Evolutionary conservation across 2,113 vertebrate species (phyloP).

Genomic region (Ranitomeya variabilis): DNA sequence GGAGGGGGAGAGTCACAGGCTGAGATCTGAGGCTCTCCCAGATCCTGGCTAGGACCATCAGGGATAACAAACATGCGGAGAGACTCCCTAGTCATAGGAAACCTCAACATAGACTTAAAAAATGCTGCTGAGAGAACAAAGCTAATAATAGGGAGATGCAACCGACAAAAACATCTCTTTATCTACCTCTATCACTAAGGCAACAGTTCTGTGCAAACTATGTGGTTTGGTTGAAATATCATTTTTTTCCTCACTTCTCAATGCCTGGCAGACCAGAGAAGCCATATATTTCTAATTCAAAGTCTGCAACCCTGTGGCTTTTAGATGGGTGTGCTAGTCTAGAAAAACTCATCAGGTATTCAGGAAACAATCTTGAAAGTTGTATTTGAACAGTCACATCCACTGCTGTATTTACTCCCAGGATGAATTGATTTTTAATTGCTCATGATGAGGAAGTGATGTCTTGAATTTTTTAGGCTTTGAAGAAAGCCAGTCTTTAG

Average conservation of each 20-base stretch:
- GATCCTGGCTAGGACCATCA: constrained; percentile 83
- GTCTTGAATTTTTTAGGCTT: not conserved
- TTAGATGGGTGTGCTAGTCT: not conserved
- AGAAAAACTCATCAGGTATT: not conserved
- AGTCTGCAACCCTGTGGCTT: not conserved
- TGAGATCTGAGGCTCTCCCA: constrained; percentile 83
- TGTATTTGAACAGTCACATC: constrained; percentile 8
- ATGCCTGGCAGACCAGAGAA: not conserved
- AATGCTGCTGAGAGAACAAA: not conserved
- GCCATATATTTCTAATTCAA: not conserved
- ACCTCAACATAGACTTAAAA: not conserved
- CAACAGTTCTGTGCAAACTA: constrained; percentile 35
- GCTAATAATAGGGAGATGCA: not conserved
- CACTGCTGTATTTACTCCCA: constrained; percentile 6
- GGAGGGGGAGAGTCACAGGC: constrained; percentile 79
- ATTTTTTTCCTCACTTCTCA: not conserved
- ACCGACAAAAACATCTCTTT: constrained; percentile 6
- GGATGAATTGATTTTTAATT: constrained; percentile 29
- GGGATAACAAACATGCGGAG: constrained; percentile 72
- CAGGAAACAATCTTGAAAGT: constrained; percentile 21
- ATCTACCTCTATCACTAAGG: constrained; percentile 2
- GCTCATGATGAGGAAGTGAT: not conserved
- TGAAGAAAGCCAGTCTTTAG: not conserved
- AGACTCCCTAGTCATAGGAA: constrained; percentile 62
- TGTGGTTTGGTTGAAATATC: constrained; percentile 8